phyloP scores from a whole-genome alignment of 2,888 invertebrate genomes.

The Idaea aversata region DNA sequence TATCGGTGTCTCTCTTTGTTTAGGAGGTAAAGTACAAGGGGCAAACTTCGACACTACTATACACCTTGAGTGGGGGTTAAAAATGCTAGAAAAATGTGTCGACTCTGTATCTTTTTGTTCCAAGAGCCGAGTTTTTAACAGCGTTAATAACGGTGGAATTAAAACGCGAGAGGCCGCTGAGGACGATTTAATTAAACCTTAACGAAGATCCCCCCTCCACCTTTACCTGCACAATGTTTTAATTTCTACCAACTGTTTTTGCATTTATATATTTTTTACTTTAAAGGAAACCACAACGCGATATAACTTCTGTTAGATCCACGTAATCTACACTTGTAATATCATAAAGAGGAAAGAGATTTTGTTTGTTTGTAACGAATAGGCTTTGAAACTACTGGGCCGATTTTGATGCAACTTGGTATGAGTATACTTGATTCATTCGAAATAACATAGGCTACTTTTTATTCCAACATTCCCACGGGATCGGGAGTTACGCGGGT shows the following conservation, averaged over 20 bases:
- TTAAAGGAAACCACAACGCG: not conserved
- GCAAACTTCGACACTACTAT: not conserved
- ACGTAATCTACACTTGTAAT: not conserved
- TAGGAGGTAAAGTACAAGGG: too few species aligned
- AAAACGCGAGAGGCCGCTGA: constrained; percentile 77
- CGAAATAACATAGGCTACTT: too few species aligned
- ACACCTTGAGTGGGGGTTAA: not conserved
- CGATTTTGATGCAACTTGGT: too few species aligned
- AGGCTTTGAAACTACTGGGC: too few species aligned
- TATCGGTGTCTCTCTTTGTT: too few species aligned
- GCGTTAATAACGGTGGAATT: constrained; percentile 81
- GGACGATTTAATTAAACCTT: constrained; percentile 80
- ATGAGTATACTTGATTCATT: too few species aligned
- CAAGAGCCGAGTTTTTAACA: constrained; percentile 75
- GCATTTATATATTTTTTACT: not conserved
- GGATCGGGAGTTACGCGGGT: too few species aligned
- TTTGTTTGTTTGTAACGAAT: too few species aligned
- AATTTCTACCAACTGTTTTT: constrained; percentile 61
- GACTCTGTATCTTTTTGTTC: constrained; percentile 41
- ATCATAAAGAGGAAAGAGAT: too few species aligned
- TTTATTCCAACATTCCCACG: too few species aligned
- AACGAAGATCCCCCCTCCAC: constrained; percentile 63
- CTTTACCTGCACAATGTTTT: constrained; percentile 68
- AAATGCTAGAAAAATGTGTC: constrained; percentile 3
- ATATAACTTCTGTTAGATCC: not conserved